Evolutionary conservation across 2,113 vertebrate genomes (phyloP).

Genomic region (Telmatochromis brichardi): DNA sequence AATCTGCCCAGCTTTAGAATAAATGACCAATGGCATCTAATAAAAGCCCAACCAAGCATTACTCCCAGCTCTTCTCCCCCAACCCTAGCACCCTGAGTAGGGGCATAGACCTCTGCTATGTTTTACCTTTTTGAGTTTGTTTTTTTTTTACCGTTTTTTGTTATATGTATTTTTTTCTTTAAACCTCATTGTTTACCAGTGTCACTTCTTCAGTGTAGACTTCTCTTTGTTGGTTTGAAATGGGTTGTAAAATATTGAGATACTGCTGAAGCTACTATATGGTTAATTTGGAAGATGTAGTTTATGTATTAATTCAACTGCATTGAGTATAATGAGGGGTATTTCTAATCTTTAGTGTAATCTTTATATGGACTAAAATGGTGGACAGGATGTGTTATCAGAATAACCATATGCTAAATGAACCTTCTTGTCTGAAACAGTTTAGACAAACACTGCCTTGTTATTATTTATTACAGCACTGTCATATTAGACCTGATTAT

Average conservation of each 20-base stretch:
- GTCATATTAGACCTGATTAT: background rate
- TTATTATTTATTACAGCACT: background rate
- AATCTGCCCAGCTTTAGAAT: background rate
- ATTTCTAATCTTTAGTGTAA: background rate
- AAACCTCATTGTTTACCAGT: accelerated
- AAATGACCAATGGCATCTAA: accelerated
- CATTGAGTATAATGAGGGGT: background rate
- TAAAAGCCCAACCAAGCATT: background rate
- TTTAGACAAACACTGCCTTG: background rate
- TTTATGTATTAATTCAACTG: background rate
- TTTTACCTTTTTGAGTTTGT: background rate
- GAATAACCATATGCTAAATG: background rate
- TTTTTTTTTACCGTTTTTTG: background rate
- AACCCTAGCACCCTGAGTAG: background rate
- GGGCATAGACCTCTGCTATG: background rate
- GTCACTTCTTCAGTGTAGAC: background rate
- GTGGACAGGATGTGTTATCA: background rate
- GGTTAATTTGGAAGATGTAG: background rate
- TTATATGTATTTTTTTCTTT: accelerated
- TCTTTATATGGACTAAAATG: background rate
- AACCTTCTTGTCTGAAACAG: background rate
- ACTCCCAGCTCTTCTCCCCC: background rate
- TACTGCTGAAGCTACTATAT: background rate
- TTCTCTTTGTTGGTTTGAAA: background rate
- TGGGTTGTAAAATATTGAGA: background rate